Evolutionary conservation across 2,888 invertebrate genomes (phyloP).

Genomic region (Drosophila ezoana): DNA sequence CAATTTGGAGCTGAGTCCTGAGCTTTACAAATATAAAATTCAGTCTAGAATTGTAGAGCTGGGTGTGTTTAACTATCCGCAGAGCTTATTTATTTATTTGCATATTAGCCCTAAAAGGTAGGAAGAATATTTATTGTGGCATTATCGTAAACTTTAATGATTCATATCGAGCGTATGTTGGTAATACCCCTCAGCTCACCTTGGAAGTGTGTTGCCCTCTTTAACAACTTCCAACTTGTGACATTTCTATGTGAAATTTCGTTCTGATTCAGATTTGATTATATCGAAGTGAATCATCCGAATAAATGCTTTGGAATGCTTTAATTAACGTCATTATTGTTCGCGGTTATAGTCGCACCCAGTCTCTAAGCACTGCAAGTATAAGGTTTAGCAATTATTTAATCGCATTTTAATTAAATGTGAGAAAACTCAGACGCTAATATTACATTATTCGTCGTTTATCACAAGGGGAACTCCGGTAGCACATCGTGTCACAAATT

Average conservation of each 20-base stretch:
- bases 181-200: neutral
- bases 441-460: slow-evolving; percentile 8
- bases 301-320: slow-evolving; percentile 32
- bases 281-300: slow-evolving; percentile 32
- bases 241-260: slow-evolving; percentile 7
- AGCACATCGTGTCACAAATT: neutral
- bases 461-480: slow-evolving; percentile 1
- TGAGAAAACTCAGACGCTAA: slow-evolving; percentile 1
- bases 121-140: slow-evolving; percentile 1
- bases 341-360: slow-evolving; percentile 4
- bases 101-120: neutral
- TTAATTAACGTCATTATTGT: slow-evolving; percentile 30
- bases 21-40: neutral
- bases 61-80: neutral
- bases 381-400: slow-evolving; percentile 14
- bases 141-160: slow-evolving; percentile 16
- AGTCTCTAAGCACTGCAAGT: slow-evolving; percentile 1
- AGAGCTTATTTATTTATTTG: slow-evolving; percentile 20
- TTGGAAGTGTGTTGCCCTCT: slow-evolving; percentile 1
- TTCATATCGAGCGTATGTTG: slow-evolving; percentile 14
- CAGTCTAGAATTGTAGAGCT: neutral
- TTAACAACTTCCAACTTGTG: neutral
- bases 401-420: slow-evolving; percentile 18
- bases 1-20: neutral
- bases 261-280: slow-evolving; percentile 20